Evolutionary conservation across 2,888 invertebrate species (phyloP), one percentile per base, ranked within the genome.

Genomic region (Iselma pallidipennis): DNA sequence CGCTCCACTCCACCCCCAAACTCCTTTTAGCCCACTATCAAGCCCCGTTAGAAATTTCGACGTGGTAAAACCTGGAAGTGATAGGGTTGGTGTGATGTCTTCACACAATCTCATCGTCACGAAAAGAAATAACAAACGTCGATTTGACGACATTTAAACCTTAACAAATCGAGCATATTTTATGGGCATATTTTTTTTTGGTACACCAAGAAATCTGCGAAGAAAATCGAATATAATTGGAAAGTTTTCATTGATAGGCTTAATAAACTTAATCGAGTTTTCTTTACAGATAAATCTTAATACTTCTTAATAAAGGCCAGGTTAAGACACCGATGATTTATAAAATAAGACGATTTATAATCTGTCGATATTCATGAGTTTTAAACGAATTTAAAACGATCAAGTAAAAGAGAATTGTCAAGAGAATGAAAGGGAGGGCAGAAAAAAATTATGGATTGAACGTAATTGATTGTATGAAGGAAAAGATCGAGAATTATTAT

Each of bases 381-480:
- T 23, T 45, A 45, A 45, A 45, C 45, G 45, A 21, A 23, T 23
- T n/a, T 23, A 21, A n/a, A 45, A n/a, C 45, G 45, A 45, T 45
- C 45, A 12, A 23, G 23, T n/a, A 23, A 12, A 45, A 12, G n/a
- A 23, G 45, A 23, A 45, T 45, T 23, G 12, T 45, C n/a, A 6
- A 21, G 21, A 9, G 45, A 21, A 45, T 45, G 21, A 25, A 25
- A 61, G 62, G 65, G 63, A 69, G 65, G 63, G 68, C 64, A 70
- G 67, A 68, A 71, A 73, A 74, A 75, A 23, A 45, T 45, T 45
- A 73, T 68, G 67, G 65, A 65, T 59, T 58, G 70, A 66, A 70
- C 67, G 72, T 76, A 78, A 78, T 78, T 78, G 76, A 77, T 77
- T 76, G 76, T 76, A 74, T 71, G 4, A 10, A 71, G 72, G 70